phyloP scores from a whole-genome alignment of 2,797 vertebrate species.

The Gadopsis marmoratus region DNA sequence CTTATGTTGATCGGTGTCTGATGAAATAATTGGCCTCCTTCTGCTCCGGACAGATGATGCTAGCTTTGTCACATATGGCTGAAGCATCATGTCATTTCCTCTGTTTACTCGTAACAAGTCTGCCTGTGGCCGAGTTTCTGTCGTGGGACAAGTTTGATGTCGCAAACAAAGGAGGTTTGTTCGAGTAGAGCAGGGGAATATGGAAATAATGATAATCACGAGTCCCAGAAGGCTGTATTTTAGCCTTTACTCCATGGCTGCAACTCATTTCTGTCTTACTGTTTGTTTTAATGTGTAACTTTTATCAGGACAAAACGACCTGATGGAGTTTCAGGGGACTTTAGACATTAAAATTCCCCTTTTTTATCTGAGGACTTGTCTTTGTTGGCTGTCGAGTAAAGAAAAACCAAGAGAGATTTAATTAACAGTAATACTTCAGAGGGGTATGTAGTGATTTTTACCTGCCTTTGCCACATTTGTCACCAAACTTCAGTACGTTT shows the following conservation, averaged over 20 bases:
- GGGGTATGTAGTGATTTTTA: no score
- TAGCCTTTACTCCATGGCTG: neutral
- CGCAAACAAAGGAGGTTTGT: constrained; percentile 47
- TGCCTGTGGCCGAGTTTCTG: constrained; percentile 14
- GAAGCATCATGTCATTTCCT: neutral
- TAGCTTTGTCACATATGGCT: constrained; percentile 12
- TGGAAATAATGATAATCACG: neutral
- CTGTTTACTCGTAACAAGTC: constrained; percentile 2
- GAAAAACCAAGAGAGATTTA: no score
- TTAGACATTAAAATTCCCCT: no score
- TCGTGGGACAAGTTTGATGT: constrained; percentile 19
- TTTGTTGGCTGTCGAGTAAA: no score
- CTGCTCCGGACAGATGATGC: constrained; percentile 16
- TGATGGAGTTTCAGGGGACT: no score
- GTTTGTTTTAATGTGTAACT: neutral
- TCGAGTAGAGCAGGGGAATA: neutral
- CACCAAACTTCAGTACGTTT: no score
- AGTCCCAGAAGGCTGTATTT: neutral
- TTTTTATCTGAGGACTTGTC: no score
- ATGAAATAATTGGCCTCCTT: constrained; percentile 22
- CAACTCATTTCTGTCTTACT: neutral
- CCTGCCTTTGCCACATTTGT: no score
- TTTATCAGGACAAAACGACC: neutral
- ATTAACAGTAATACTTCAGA: no score
- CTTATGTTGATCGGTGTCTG: constrained; percentile 33